A percentile compares a stretch with the other conserved stretches of the same genome.
Conservation (phyloP, 2,888 invertebrate species). For the Aphidius colemani region DNA sequence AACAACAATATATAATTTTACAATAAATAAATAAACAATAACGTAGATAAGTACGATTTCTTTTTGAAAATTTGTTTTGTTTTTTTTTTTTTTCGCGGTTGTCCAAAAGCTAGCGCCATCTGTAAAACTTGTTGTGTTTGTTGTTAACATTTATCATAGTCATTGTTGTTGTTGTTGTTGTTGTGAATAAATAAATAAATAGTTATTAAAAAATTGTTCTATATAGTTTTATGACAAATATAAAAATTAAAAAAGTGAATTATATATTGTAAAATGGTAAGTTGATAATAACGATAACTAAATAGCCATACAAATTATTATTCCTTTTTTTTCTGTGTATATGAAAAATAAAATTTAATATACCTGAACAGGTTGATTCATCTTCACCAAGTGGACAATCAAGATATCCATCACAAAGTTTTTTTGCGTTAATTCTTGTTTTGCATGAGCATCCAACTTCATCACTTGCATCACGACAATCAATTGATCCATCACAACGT, state of each 20-base stretch:
- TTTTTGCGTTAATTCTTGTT: conserved; percentile 68
- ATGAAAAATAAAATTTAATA: background rate
- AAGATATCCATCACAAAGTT: conserved; percentile 79
- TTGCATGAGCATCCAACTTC: conserved; percentile 76
- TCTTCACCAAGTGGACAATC: conserved; percentile 85
- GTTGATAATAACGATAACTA: too few relatives aligned
- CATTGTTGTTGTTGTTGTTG: too few relatives aligned
- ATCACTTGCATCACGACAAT: conserved; percentile 80
- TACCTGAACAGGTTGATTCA: conserved; percentile 79
- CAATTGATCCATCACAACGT: conserved; percentile 75
- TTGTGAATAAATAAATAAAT: too few relatives aligned
- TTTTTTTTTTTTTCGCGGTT: background rate
- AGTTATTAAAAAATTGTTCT: too few relatives aligned
- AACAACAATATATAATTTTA: background rate
- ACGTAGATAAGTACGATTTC: conserved; percentile 4
- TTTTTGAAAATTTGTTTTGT: background rate
- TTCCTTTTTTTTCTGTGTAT: background rate
- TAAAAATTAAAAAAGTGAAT: too few relatives aligned
- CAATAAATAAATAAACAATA: conserved; percentile 1
- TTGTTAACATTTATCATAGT: too few relatives aligned
- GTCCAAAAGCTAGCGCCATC: conserved; percentile 22
- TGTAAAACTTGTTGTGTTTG: background rate
- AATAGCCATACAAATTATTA: too few relatives aligned
- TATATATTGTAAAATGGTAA: too few relatives aligned
- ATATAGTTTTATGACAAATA: too few relatives aligned